Percentiles rank a stretch among this genome's conserved stretches.
phyloP scores from a whole-genome alignment of 2,888 invertebrate species.

The Lamellibrachia columna region DNA sequence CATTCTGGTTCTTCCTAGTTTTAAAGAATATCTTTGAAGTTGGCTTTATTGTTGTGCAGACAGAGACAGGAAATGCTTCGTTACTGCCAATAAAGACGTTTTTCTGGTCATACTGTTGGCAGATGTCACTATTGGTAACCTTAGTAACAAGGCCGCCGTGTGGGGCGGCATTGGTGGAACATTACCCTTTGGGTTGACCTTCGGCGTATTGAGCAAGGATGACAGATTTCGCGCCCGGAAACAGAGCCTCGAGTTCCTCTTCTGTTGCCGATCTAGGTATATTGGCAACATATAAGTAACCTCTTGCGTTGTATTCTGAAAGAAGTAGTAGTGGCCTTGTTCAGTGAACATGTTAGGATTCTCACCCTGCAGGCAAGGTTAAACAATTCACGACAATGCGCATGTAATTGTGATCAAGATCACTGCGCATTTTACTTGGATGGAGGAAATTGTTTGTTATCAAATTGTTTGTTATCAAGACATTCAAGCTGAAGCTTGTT shows the following conservation, averaged over 20 bases:
- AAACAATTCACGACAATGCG: background rate
- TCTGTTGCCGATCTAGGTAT: background rate
- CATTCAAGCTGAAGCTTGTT: background rate
- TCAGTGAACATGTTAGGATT: background rate
- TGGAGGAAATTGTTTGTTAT: background rate
- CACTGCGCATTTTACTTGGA: background rate
- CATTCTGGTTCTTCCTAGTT: background rate
- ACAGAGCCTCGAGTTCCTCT: background rate
- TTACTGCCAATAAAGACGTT: background rate
- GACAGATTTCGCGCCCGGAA: background rate
- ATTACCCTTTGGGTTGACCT: background rate
- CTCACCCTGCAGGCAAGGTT: background rate
- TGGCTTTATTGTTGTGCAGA: background rate
- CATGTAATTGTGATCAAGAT: background rate
- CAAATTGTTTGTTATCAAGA: no score
- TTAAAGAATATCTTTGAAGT: background rate
- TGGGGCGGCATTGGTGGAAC: background rate
- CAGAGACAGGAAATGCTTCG: constrained; percentile 1
- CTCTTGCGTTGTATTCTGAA: background rate
- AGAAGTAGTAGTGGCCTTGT: background rate
- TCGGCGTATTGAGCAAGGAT: background rate
- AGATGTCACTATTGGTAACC: background rate
- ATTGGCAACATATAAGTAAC: constrained; percentile 16
- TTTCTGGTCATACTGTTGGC: background rate
- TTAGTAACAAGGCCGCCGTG: background rate